These are phyloP conservation scores for Cyprinodon tularosa DNA, from an alignment of 2,113 vertebrate genomes.

Conservation along the genomic window DNA sequence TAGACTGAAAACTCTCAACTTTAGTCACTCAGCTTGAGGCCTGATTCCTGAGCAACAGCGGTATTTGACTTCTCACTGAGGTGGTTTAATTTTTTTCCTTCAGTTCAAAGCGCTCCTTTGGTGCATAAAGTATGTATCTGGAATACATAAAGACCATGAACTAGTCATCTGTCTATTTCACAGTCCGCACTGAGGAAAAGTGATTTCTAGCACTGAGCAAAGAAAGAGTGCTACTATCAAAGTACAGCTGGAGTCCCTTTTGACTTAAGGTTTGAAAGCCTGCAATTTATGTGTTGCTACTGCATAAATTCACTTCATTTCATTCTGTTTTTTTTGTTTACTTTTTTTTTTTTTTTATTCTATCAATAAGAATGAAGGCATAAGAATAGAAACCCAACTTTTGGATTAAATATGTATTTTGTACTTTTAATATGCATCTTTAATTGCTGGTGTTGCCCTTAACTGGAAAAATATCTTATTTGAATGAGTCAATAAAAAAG, in stretches of 20 bases:
- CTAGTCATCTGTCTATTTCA: conserved; percentile 14
- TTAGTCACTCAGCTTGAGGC: background rate
- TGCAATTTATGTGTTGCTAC: too few relatives aligned
- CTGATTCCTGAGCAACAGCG: conserved; percentile 4
- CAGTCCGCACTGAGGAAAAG: background rate
- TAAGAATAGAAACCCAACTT: too few relatives aligned
- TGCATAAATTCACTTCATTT: too few relatives aligned
- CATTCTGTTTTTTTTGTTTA: too few relatives aligned
- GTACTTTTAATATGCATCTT: too few relatives aligned
- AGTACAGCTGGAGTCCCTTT: background rate
- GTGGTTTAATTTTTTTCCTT: background rate
- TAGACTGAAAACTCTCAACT: background rate
- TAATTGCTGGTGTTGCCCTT: too few relatives aligned
- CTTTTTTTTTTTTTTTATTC: too few relatives aligned
- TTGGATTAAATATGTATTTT: too few relatives aligned
- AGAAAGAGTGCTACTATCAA: background rate
- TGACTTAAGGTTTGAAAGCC: background rate
- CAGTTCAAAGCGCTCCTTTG: conserved; percentile 18
- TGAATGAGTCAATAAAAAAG: too few relatives aligned
- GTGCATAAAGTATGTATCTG: background rate
- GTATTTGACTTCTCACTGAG: background rate
- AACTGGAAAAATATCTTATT: too few relatives aligned
- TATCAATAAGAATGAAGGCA: too few relatives aligned
- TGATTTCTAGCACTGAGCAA: background rate
- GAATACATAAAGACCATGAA: conserved; percentile 8